Conservation (phyloP, 1,140 invertebrate species). For the Ips nitidus region DNA sequence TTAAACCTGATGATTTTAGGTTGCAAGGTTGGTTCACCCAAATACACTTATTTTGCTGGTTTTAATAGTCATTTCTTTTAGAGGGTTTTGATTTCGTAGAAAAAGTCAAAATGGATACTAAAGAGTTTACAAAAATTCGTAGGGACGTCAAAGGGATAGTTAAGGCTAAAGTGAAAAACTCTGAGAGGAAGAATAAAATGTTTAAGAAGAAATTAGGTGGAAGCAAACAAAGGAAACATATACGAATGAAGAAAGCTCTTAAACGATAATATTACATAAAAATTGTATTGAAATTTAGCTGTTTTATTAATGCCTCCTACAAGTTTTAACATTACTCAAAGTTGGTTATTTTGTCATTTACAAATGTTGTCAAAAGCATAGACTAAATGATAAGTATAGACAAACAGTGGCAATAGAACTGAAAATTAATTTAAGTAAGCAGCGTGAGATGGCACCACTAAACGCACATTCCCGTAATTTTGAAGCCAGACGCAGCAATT, state of each 20-base stretch:
- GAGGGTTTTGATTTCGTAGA: constrained; percentile 62
- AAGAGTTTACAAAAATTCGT: constrained; percentile 53
- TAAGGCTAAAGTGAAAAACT: constrained; percentile 62
- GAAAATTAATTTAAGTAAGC: no score
- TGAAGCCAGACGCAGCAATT: no score
- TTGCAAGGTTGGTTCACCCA: constrained; percentile 56
- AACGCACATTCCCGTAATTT: no score
- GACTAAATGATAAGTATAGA: no score
- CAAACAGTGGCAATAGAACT: no score
- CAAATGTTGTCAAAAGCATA: no score
- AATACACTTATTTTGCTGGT: no score
- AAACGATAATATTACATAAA: constrained; percentile 31
- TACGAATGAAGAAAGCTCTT: constrained; percentile 44
- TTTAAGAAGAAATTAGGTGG: constrained; percentile 48
- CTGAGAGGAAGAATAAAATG: constrained; percentile 57
- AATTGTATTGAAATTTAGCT: no score
- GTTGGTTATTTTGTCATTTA: no score
- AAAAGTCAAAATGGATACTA: constrained; percentile 39
- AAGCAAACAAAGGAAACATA: constrained; percentile 40
- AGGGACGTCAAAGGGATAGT: constrained; percentile 62
- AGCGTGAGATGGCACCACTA: no score
- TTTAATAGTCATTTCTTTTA: constrained; percentile 49
- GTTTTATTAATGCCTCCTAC: no score
- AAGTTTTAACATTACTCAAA: no score
- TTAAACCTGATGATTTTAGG: constrained; percentile 56